These are phyloP conservation scores for Palythoa grandiflora DNA, from an alignment of 92 coral and sea anemone species.

Conservation along the genomic window DNA sequence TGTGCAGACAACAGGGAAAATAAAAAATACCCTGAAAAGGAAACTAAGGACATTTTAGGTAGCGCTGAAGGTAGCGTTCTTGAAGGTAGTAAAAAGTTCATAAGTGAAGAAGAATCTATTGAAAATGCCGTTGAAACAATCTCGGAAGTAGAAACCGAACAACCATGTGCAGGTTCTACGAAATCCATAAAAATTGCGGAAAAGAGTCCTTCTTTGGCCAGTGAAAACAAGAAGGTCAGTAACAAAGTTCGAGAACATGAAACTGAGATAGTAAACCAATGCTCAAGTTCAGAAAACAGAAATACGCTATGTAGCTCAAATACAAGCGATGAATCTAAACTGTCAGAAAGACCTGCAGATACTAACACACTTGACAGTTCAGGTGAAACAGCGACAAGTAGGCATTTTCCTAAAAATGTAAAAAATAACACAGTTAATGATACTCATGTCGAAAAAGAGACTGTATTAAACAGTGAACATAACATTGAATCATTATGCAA, in stretches of 20 bases:
- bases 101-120: not conserved
- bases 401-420: not conserved
- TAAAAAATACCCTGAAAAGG: too few relatives aligned
- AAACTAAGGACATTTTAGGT: not conserved
- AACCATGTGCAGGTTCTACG: not conserved
- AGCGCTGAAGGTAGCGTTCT: not conserved
- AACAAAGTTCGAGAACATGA: not conserved
- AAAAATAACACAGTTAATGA: not conserved
- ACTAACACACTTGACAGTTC: not conserved
- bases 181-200: not conserved
- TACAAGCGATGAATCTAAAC: not conserved
- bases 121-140: not conserved
- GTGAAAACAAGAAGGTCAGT: not conserved
- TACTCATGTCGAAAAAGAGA: not conserved
- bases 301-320: not conserved
- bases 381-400: not conserved
- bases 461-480: not conserved
- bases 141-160: slow-evolving; percentile 16
- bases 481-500: not conserved
- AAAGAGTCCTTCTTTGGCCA: not conserved
- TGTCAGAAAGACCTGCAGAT: not conserved
- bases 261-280: not conserved
- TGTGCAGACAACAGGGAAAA: not conserved
- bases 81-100: not conserved
- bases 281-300: not conserved